Base-by-base conservation (phyloP, 2,113 vertebrate genomes). In the Dasyprocta punctata region DNA sequence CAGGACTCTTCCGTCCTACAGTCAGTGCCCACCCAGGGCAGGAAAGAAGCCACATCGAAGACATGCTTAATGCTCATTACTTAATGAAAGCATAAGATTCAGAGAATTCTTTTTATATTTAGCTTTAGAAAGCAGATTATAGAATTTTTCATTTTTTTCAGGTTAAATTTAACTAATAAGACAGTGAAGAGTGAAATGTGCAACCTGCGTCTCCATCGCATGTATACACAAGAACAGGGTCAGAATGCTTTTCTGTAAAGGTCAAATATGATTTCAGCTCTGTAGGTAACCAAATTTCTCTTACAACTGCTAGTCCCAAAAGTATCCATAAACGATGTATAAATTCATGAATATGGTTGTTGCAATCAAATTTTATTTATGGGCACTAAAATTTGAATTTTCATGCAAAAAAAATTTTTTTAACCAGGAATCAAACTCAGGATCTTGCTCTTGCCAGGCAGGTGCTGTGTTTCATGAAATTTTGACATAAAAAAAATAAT, bases 21-120 rank as follows among this genome's bases (percentile, higher is more conserved):
- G 38, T 56, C 56, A 78, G 26, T 12, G 44, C n/a, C 30, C 20
- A 81, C 58, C 8, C 28, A 6, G 80, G 89, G 63, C 36, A 52
- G 33, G 12, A 85, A 84, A 71, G 60, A 71, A 58, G 47, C 47
- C n/a, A 44, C 49, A 77, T 28, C 60, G 69, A 85, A 78, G 67
- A 65, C 44, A 38, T 24, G 22, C 7, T 80, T 86, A 86, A 69
- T 81, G 36, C 28, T 89, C 89, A 44, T 90, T 67, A 28, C 28
- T 75, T 83, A 95, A 86, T 86, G 56, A 92, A 67, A 86, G 13
- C 24, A 0, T 90, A 67, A 69, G 67, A 92, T 19, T 77, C 90
- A 93, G 26, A 80, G 47, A 73, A 85, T 81, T 89, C 4, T 75
- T 88, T 97, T 89, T 67, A 63, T 56, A 54, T 95, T 80, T 28